Conservation (phyloP, 2,888 invertebrate species). For the Atherix ibis region DNA sequence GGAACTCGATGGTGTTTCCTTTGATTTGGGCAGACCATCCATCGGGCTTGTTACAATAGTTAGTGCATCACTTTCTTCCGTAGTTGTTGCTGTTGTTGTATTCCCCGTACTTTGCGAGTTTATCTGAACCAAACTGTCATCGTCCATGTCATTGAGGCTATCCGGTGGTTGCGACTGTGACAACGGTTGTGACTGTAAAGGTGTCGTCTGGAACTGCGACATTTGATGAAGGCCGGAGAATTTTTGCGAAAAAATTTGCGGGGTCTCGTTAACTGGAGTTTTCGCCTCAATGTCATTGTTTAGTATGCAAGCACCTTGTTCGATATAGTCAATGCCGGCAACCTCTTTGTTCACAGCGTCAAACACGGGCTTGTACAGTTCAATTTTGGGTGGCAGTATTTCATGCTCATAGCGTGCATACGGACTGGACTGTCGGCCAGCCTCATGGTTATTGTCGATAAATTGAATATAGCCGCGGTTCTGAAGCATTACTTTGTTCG, state of each 20-base stretch:
- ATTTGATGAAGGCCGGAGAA: neutral
- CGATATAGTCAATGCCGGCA: slow-evolving; percentile 41
- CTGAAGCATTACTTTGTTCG: slow-evolving; percentile 36
- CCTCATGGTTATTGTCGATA: slow-evolving; percentile 27
- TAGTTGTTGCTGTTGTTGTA: slow-evolving; percentile 27
- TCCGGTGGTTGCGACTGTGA: slow-evolving; percentile 11
- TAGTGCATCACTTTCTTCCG: slow-evolving; percentile 43
- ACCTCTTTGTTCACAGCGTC: slow-evolving; percentile 27
- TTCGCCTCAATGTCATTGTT: slow-evolving; percentile 27
- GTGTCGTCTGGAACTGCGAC: slow-evolving; percentile 4
- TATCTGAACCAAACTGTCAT: slow-evolving; percentile 41
- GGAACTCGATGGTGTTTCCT: slow-evolving; percentile 18
- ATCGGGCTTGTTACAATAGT: slow-evolving; percentile 39
- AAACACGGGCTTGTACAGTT: slow-evolving; percentile 4
- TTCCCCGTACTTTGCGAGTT: slow-evolving; percentile 27
- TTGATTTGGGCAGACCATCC: slow-evolving; percentile 23
- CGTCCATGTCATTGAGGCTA: slow-evolving; percentile 34
- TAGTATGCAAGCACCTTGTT: slow-evolving; percentile 33
- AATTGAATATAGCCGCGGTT: slow-evolving; percentile 54
- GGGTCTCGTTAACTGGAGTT: slow-evolving; percentile 33
- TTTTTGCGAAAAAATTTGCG: slow-evolving; percentile 10
- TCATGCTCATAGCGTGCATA: neutral
- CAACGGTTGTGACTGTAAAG: no score
- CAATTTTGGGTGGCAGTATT: neutral
- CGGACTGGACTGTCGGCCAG: neutral